Conservation (phyloP, 2,113 vertebrate species). For the Nycticorax nycticorax region DNA sequence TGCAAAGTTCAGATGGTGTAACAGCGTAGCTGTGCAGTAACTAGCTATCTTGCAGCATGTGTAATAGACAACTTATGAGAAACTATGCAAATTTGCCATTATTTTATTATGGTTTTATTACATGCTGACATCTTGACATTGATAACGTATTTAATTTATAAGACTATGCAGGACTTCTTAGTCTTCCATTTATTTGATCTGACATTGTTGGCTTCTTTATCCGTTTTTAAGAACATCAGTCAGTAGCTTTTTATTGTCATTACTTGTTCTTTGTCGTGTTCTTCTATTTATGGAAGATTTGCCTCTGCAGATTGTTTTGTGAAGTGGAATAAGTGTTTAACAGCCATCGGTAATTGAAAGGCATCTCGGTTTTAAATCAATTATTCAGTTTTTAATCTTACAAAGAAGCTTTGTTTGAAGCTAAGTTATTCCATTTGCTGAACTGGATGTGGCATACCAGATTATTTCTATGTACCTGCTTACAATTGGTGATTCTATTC, state of each 20-base stretch:
- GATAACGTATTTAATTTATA: conserved; percentile 28
- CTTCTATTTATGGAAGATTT: conserved; percentile 3
- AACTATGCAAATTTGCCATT: conserved; percentile 11
- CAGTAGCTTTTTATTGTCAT: conserved; percentile 4
- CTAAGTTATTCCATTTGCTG: neutral
- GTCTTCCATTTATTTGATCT: conserved; percentile 48
- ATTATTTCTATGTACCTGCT: neutral
- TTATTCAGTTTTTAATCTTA: conserved; percentile 7
- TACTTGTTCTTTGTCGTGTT: conserved; percentile 37
- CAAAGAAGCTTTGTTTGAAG: conserved; percentile 23
- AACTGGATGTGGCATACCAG: neutral
- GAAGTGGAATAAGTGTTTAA: conserved; percentile 42
- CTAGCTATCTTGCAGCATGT: neutral
- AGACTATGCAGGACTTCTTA: neutral
- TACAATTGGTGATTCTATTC: neutral
- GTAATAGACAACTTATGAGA: too few relatives aligned
- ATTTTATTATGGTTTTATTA: conserved; percentile 22
- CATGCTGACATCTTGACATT: conserved; percentile 37
- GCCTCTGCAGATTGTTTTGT: conserved; percentile 16
- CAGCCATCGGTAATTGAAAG: conserved; percentile 36
- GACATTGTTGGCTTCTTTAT: conserved; percentile 6
- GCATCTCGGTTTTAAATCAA: neutral
- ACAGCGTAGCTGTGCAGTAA: neutral
- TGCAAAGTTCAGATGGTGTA: neutral
- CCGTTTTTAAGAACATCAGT: conserved; percentile 28